Evolutionary conservation across 2,113 vertebrate genomes (phyloP), one percentile per base, ranked within the genome.

Genomic region (Cardinalis cardinalis): DNA sequence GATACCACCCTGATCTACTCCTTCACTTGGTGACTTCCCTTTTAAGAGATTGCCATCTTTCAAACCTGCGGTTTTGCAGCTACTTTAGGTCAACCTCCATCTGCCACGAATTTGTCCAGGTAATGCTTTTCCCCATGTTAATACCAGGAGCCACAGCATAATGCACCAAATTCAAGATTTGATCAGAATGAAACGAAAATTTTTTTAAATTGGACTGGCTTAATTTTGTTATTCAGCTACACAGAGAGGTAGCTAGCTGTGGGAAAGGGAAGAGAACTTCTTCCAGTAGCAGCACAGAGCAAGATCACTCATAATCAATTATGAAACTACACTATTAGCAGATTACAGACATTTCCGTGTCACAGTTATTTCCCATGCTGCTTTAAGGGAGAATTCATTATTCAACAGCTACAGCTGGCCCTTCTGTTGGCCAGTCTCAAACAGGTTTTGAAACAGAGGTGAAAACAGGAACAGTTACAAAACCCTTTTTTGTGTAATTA

Each of bases 361-460:
- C 23, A 74, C 25, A 3, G 16, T 18, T 83, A 32, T 41, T 86
- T 80, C 43, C 43, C 29, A 28, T 70, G 76, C 44, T 88, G 55
- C 40, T 84, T 80, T 60, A 87, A 63, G 61, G 44, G 28, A 84
- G 14, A 90, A 77, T 77, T 84, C 23, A 74, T 88, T 70, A 65
- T 87, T 46, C 64, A 43, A 44, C 31, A 89, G 34, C 46, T 83
- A 26, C 34, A 89, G 40, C 44, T 85, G 85, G 36, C 79, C 71
- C 53, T 87, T 88, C 68, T 73, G 64, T 76, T 93, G n/a, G 13
- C 12, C 56, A 59, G 0, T 59, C 26, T 40, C 38, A 81, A 84
- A 44, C 13, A 81, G 28, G n/a, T 90, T 93, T 91, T 88, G 88
- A 90, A 94, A 66, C 32, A 51, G 25, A 77, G 76, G 49, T 81